phyloP scores from a whole-genome alignment of 2,797 vertebrate genomes.

The Gymnopithys bicolor region DNA sequence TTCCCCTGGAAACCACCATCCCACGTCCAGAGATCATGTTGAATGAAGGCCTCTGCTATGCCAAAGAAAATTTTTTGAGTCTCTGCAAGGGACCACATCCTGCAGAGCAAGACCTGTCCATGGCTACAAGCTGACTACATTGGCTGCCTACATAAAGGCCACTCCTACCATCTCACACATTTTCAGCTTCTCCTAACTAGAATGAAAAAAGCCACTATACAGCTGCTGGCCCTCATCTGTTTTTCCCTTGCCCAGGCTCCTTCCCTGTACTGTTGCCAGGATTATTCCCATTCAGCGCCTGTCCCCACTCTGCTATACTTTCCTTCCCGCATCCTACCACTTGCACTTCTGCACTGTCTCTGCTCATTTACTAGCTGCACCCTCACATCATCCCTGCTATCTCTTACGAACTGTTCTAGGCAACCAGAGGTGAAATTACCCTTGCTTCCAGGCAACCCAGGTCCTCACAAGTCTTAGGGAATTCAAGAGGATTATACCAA shows the following conservation, averaged over 20 bases:
- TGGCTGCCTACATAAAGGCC: neutral
- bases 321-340: neutral
- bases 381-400: neutral
- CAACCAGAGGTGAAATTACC: neutral
- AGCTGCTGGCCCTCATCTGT: neutral
- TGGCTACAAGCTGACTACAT: neutral
- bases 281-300: rapidly evolving
- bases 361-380: neutral
- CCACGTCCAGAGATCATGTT: rapidly evolving
- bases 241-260: neutral
- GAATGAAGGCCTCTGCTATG: neutral
- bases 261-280: neutral
- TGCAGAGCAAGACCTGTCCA: neutral
- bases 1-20: neutral
- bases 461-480: neutral
- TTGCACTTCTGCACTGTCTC: rapidly evolving
- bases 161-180: rapidly evolving
- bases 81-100: rapidly evolving
- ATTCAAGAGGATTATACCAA: neutral
- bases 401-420: neutral
- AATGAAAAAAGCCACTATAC: neutral
- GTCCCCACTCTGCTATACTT: rapidly evolving
- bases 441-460: neutral
- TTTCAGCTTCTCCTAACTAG: neutral
- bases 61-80: neutral